Evolutionary conservation across 2,888 invertebrate species (phyloP), one percentile per base, ranked within the genome.

Genomic region (Bedellia somnulentella): DNA sequence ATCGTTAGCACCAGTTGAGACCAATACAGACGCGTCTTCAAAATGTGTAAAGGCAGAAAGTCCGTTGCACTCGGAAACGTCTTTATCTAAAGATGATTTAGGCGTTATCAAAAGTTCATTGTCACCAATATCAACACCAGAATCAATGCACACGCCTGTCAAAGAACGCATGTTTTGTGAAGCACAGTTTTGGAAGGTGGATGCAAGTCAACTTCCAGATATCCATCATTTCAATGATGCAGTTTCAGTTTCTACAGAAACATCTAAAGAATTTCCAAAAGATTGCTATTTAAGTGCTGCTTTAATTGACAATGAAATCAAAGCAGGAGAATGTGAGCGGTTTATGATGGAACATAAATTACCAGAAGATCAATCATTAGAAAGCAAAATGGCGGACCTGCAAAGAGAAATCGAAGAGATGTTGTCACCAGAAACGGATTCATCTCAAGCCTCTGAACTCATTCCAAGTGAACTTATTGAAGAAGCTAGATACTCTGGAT

Each of bases 391-490:
- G 63, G 75, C 73, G 25, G 73, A 70, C 38, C 51, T 75, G 31
- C 73, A 71, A 48, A 54, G 67, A 42, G 75, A 75, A 57, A 75
- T 75, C 22, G 75, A 76, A 39, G 73, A 75, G 53, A 63, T 73
- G 63, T 40, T 75, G 17, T 40, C 62, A 15, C 75, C 75, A 22
- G 71, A 71, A 57, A 71, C 66, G 43, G 70, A 73, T 39, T 58
- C 57, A 10, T 68, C 70, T n/a, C 41, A 50, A 32, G 40, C 41
- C n/a, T 64, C 58, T 35, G 67, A 70, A 26, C 58, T 53, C 14
- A 55, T 57, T 13, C 63, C 62, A 9, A 53, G 51, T 44, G 71
- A 66, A 40, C 41, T 63, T 15, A 49, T 45, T 15, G 59, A 61
- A 24, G 2, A 5, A 8, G 8, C 56, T 55, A 35, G 50, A 46